Conservation (phyloP, 1,140 invertebrate genomes). For the Megalopta genalis region DNA sequence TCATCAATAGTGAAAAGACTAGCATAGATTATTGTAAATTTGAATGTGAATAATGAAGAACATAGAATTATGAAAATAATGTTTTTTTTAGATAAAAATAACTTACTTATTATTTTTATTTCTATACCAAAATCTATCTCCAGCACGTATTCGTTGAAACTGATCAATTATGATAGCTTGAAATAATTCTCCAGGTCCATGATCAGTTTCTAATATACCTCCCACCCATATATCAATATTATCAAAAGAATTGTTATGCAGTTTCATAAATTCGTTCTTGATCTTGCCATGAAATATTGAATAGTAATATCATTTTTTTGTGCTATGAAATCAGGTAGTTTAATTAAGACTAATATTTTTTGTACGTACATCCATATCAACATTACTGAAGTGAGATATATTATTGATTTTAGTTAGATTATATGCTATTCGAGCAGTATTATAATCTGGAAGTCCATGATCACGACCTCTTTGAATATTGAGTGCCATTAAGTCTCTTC, state of each 20-base stretch:
- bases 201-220: neutral
- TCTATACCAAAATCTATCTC: slow-evolving; percentile 4
- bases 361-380: neutral
- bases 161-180: neutral
- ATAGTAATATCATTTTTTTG: neutral
- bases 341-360: neutral
- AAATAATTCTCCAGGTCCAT: slow-evolving; percentile 4
- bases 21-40: neutral
- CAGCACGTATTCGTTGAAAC: neutral
- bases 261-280: neutral
- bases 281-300: neutral
- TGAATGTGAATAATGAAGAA: too few relatives aligned
- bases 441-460: slow-evolving; percentile 6
- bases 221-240: neutral
- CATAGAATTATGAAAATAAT: neutral
- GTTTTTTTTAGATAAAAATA: neutral
- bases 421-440: neutral
- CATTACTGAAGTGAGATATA: neutral
- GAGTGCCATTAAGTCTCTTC: slow-evolving; percentile 5
- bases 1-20: neutral
- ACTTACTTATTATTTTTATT: neutral
- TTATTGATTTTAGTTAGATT: neutral
- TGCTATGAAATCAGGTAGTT: neutral
- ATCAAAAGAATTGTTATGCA: neutral
- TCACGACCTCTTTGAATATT: neutral